Evolutionary conservation across 2,888 invertebrate species (phyloP), one percentile per base, ranked within the genome.

Genomic region (Myathropa florea): DNA sequence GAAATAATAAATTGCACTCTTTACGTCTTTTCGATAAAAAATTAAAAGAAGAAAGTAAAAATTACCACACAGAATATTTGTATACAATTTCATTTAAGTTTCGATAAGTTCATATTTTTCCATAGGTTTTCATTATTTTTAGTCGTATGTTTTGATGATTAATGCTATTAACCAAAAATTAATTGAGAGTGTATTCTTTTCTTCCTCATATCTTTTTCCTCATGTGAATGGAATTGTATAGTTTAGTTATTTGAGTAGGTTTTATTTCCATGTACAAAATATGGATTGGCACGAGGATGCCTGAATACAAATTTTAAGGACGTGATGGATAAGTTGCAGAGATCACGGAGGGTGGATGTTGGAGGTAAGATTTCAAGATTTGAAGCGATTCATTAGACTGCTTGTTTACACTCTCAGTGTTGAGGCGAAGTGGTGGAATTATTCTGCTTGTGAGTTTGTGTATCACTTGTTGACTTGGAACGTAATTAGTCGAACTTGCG

Each of bases 1-100:
- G 63, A n/a, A 73, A 85, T 55, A 88, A 55, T 82, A 83, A 88
- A 81, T 87, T 78, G 80, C 77, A 88, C 77, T 82, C 71, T 60
- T 46, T 79, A 79, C n/a, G 36, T 78, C 46, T 71, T 75, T 76
- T 60, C 68, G 36, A 59, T 81, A 33, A 30, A 70, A 28, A 75
- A 36, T 33, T 26, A 75, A 70, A 72, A 24, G 64, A 33, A 46
- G n/a, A 23, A 33, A 36, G 61, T 61, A 65, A 21, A 67, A 53
- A 71, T 7, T 18, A 57, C 33, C 30, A 57, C 72, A 72, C 73
- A 78, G 88, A 14, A 46, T 26, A 63, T 67, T 60, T 78, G 30
- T 76, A 63, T 53, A 68, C 9, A 53, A 30, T 70, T 64, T 39
- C 36, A 33, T 63, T 57, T 46, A 12, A 39, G 21, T 6, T 23